Evolutionary conservation across 2,797 vertebrate genomes (phyloP), one percentile per base, ranked within the genome.

Genomic region (Neosilurus hyrtlii): DNA sequence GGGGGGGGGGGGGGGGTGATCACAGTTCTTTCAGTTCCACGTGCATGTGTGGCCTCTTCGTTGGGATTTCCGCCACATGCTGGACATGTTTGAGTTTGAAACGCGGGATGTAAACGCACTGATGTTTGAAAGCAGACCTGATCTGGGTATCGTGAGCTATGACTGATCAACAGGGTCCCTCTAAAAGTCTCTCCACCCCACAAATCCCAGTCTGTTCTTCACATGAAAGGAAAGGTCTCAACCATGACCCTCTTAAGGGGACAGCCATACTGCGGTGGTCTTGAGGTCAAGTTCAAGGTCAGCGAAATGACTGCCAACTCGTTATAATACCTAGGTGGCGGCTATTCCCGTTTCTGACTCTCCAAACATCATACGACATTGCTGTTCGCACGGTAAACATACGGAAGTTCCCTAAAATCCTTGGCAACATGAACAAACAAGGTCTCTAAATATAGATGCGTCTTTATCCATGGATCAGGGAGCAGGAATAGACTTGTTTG

Each of bases 371-470:
- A 37, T 35, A 37, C 20, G 9, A 3, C 14, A 24, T 51, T 51
- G 11, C 12, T 14, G 70, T n/a, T 37, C 22, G 7, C 76, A 73
- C 54, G 63, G 35, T 57, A 61, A 81, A 81, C 1, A 18, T 8
- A n/a, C 18, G n/a, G 3, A 37, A 14, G 22, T 76, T 68, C 62
- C 14, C 37, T 77, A 56, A 61, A 70, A 61, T 84, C 37, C 54
- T 51, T 51, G 35, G 62, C 52, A 43, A 43, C 43, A 80, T 15
- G 37, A 35, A 75, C 71, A 84, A 79, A 82, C 15, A 86, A 75
- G 35, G 35, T 72, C 22, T 57, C 83, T 72, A 86, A 83, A 84
- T 84, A 80, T 84, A 86, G 79, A 11, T 14, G 49, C 26, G 22
- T 67, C 59, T 81, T 84, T 86, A 74, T 78, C 61, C n/a, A 72